A percentile compares a stretch with the other conserved stretches of the same genome.
Evolutionary conservation across 2,797 vertebrate genomes (phyloP).

Genomic region (Echiichthys vipera): DNA sequence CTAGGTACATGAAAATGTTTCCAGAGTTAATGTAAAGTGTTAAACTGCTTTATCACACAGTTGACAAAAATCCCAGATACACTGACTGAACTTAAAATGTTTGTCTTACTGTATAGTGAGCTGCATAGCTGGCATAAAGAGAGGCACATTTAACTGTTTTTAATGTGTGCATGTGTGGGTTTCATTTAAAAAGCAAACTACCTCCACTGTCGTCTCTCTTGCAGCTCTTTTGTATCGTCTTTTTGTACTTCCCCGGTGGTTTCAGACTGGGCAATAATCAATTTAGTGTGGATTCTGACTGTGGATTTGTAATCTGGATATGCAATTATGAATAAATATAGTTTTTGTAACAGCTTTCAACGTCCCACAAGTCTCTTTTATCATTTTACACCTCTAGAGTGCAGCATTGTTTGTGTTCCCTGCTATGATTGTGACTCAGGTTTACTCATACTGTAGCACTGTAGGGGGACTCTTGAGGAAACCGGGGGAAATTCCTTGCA

Average conservation of each 20-base stretch:
- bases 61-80: background rate
- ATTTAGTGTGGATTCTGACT: background rate
- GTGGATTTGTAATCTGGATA: conserved; percentile 31
- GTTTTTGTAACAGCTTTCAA: conserved; percentile 2
- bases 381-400: conserved; percentile 62
- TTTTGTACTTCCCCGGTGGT: conserved; percentile 39
- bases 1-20: background rate
- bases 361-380: conserved; percentile 6
- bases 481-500: conserved; percentile 70
- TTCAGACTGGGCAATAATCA: conserved; percentile 27
- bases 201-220: conserved; percentile 49
- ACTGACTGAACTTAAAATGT: background rate
- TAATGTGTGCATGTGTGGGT: background rate
- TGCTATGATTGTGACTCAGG: background rate
- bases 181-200: conserved; percentile 45
- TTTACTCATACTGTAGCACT: conserved; percentile 13
- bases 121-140: background rate
- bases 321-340: conserved; percentile 40
- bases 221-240: background rate
- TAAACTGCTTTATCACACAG: background rate
- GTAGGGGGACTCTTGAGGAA: conserved; percentile 48
- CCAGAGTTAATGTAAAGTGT: background rate
- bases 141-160: background rate
- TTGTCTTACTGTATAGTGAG: background rate
- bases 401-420: conserved; percentile 61